Evolutionary conservation across 2,888 invertebrate species (phyloP).

Genomic region (Lasioglossum pauxillum): DNA sequence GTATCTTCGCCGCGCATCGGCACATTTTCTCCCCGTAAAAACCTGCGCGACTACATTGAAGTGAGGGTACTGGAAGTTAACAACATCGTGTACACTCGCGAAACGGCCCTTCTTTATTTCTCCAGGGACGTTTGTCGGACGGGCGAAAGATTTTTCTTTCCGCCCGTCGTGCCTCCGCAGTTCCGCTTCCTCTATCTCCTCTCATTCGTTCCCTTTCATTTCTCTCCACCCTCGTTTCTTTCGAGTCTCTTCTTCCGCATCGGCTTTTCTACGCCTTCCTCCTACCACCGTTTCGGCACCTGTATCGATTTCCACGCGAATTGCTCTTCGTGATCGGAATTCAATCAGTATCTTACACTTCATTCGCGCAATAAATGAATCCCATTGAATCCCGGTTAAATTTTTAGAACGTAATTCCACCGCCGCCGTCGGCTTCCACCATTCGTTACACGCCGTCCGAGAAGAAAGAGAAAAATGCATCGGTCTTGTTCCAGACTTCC

Average conservation of each 20-base stretch:
- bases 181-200: neutral
- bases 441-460: neutral
- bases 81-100: slow-evolving; percentile 51
- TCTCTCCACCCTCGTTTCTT: slow-evolving; percentile 13
- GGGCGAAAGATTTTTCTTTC: slow-evolving; percentile 59
- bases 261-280: slow-evolving; percentile 7
- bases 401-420: slow-evolving; percentile 28
- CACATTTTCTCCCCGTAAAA: slow-evolving; percentile 54
- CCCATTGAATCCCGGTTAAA: slow-evolving; percentile 26
- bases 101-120: slow-evolving; percentile 73
- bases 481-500: neutral
- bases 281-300: slow-evolving; percentile 11
- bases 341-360: slow-evolving; percentile 41
- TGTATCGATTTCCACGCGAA: slow-evolving; percentile 42
- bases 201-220: neutral
- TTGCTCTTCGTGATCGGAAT: slow-evolving; percentile 44
- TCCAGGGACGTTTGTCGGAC: slow-evolving; percentile 70
- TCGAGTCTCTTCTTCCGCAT: slow-evolving; percentile 16
- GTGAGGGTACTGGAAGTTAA: slow-evolving; percentile 47
- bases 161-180: neutral
- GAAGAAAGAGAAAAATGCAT: neutral
- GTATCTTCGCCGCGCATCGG: slow-evolving; percentile 47
- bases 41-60: slow-evolving; percentile 38
- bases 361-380: slow-evolving; percentile 30
- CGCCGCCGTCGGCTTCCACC: neutral